phyloP scores from a whole-genome alignment of 1,140 invertebrate species.

The Microplitis demolitor region DNA sequence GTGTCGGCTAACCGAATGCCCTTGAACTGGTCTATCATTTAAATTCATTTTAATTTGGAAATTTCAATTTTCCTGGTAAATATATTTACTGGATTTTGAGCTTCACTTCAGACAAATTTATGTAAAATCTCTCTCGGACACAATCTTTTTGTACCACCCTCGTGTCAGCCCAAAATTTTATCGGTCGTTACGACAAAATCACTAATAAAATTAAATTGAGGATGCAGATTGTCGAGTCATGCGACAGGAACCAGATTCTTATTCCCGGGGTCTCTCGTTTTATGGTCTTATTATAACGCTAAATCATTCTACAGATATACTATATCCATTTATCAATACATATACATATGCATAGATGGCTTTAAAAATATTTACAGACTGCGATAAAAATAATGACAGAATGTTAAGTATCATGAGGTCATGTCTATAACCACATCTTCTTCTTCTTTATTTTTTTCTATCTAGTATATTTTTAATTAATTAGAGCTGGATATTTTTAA shows the following conservation, averaged over 20 bases:
- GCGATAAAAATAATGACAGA: constrained; percentile 23
- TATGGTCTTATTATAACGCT: constrained; percentile 29
- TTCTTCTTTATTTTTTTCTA: neutral
- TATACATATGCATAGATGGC: neutral
- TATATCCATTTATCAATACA: neutral
- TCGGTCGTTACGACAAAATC: neutral
- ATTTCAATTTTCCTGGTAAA: neutral
- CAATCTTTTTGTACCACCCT: neutral
- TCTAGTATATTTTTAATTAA: neutral
- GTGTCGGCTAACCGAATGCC: constrained; percentile 19
- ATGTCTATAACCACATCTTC: constrained; percentile 6
- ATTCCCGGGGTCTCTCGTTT: constrained; percentile 5
- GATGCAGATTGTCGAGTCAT: constrained; percentile 15
- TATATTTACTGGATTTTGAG: neutral
- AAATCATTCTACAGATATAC: constrained; percentile 25
- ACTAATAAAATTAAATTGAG: constrained; percentile 17
- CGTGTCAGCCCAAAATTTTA: neutral
- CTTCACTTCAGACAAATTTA: too few species aligned
- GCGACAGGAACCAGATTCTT: neutral
- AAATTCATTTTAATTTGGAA: neutral
- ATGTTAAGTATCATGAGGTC: neutral
- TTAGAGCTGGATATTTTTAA: too few species aligned
- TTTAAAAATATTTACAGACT: constrained; percentile 20
- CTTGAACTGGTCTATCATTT: constrained; percentile 25
- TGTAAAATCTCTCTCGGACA: too few species aligned